Evolutionary conservation across 2,888 invertebrate genomes (phyloP).

Genomic region (Mimachlamys varia): DNA sequence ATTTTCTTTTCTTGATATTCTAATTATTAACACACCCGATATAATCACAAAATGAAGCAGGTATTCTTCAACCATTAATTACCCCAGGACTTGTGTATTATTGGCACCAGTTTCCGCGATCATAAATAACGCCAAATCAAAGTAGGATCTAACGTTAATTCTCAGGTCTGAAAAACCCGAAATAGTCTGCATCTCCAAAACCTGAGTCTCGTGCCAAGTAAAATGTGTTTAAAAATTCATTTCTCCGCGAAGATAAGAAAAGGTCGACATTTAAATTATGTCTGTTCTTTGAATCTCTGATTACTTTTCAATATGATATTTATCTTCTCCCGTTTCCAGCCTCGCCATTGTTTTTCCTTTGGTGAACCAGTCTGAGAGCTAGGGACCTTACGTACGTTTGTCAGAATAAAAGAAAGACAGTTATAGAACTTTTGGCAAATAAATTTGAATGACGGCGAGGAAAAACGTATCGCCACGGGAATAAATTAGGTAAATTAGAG

Average conservation of each 20-base stretch:
- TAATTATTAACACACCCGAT: too few relatives aligned
- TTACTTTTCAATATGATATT: conserved; percentile 18
- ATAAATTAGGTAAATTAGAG: conserved; percentile 19
- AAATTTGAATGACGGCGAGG: neutral
- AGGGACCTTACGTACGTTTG: neutral
- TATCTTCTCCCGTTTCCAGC: conserved; percentile 4
- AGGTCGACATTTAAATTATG: conserved; percentile 31
- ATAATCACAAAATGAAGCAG: too few relatives aligned
- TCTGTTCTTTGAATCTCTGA: neutral
- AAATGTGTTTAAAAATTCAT: conserved; percentile 36
- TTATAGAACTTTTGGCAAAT: neutral
- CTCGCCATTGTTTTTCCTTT: neutral
- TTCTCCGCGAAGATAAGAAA: conserved; percentile 16
- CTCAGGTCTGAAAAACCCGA: neutral
- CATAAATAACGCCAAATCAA: neutral
- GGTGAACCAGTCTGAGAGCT: neutral
- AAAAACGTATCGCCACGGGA: conserved; percentile 20
- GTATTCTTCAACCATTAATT: too few relatives aligned
- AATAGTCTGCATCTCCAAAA: conserved; percentile 15
- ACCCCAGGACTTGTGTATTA: neutral
- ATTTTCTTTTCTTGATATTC: too few relatives aligned
- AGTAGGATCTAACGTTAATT: neutral
- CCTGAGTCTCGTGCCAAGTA: conserved; percentile 4
- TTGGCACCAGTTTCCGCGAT: neutral
- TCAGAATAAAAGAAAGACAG: neutral